phyloP scores from a whole-genome alignment of 2,113 vertebrate genomes.

The human (Homo sapiens) region GRCh38 chr12:76584501-76585000 shows the following conservation, averaged over 20 bases:
- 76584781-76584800: conserved; percentile 8
- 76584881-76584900: conserved; percentile 6
- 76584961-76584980: background rate
- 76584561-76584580: too few relatives aligned
- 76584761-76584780: background rate
- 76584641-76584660: too few relatives aligned
- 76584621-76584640: too few relatives aligned
- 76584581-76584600: too few relatives aligned
- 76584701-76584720: too few relatives aligned
- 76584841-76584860: background rate
- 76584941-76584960: background rate
- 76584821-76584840: background rate
- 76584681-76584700: too few relatives aligned
- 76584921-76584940: conserved; percentile 16
- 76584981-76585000: too few relatives aligned
- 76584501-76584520: too few relatives aligned
- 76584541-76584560: too few relatives aligned
- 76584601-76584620: too few relatives aligned
- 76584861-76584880: background rate
- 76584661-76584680: too few relatives aligned
- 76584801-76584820: background rate
- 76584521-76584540: too few relatives aligned
- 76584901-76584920: background rate
- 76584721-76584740: background rate
- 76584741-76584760: background rate